A percentile compares a stretch with the other conserved stretches of the same genome.
phyloP scores from a whole-genome alignment of 2,888 invertebrate species.

The Rhagonycha fulva region DNA sequence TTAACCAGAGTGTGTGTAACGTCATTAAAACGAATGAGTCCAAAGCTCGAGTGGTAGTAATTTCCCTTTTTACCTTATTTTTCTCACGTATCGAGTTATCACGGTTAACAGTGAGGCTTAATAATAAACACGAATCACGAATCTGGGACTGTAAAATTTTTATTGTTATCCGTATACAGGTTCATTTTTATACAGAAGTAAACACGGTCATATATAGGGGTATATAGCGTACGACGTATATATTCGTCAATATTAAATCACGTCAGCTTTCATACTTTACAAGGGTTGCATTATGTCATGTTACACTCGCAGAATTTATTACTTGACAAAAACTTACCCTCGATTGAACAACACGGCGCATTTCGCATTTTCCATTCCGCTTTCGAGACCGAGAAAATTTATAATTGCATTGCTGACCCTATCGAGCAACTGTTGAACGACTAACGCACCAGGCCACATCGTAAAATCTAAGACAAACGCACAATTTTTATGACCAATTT shows the following conservation, averaged over 20 bases:
- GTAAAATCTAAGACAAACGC: too few relatives aligned
- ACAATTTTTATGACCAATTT: too few relatives aligned
- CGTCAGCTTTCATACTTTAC: slow-evolving; percentile 3
- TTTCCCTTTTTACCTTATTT: slow-evolving; percentile 15
- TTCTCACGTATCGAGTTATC: slow-evolving; percentile 23
- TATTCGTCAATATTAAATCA: slow-evolving; percentile 14
- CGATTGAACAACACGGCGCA: neutral
- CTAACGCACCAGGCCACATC: neutral
- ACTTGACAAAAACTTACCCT: neutral
- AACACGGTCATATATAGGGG: neutral
- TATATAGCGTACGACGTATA: neutral
- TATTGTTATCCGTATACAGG: slow-evolving; percentile 16
- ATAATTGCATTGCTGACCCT: neutral
- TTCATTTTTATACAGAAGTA: slow-evolving; percentile 7
- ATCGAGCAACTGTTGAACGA: neutral
- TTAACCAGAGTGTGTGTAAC: slow-evolving; percentile 18
- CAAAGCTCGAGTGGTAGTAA: slow-evolving; percentile 7
- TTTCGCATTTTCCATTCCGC: neutral
- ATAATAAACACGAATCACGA: slow-evolving; percentile 25
- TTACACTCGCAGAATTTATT: neutral
- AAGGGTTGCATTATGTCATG: neutral
- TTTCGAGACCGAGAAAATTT: neutral
- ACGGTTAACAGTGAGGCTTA: slow-evolving; percentile 14
- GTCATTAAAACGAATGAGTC: slow-evolving; percentile 17
- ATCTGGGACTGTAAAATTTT: slow-evolving; percentile 20